Conservation (phyloP, 2,888 invertebrate genomes). For the Nycteola revayana region DNA sequence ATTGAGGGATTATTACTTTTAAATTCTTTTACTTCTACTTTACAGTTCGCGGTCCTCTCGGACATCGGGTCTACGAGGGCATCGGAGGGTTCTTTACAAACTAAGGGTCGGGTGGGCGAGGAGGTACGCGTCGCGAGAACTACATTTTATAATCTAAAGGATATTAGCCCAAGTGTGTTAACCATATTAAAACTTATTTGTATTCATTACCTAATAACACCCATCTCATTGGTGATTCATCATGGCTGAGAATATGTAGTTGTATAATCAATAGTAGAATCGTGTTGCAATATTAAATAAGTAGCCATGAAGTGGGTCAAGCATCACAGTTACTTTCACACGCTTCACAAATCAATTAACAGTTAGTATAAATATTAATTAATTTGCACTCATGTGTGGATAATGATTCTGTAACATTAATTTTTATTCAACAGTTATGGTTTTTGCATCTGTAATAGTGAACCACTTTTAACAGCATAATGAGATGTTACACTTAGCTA, state of each 20-base stretch:
- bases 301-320: slow-evolving; percentile 26
- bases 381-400: slow-evolving; percentile 35
- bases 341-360: slow-evolving; percentile 55
- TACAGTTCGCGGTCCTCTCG: too few relatives aligned
- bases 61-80: too few relatives aligned
- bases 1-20: too few relatives aligned
- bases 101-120: too few relatives aligned
- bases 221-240: slow-evolving; percentile 34
- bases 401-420: slow-evolving; percentile 36
- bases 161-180: too few relatives aligned
- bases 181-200: slow-evolving; percentile 24
- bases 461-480: slow-evolving; percentile 4
- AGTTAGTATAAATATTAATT: slow-evolving; percentile 50
- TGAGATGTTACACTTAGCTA: background rate
- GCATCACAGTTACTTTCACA: slow-evolving; percentile 50
- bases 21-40: too few relatives aligned
- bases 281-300: slow-evolving; percentile 25
- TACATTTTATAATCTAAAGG: too few relatives aligned
- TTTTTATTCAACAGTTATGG: slow-evolving; percentile 36
- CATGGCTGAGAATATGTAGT: slow-evolving; percentile 10
- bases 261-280: slow-evolving; percentile 22
- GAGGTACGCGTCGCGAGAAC: too few relatives aligned
- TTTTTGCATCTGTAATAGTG: slow-evolving; percentile 24
- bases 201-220: slow-evolving; percentile 26
- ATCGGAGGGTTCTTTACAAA: too few relatives aligned